Percentiles rank a stretch among this genome's conserved stretches.
Evolutionary conservation across 2,888 invertebrate species (phyloP).

Genomic region (Meiosimyza decipiens): DNA sequence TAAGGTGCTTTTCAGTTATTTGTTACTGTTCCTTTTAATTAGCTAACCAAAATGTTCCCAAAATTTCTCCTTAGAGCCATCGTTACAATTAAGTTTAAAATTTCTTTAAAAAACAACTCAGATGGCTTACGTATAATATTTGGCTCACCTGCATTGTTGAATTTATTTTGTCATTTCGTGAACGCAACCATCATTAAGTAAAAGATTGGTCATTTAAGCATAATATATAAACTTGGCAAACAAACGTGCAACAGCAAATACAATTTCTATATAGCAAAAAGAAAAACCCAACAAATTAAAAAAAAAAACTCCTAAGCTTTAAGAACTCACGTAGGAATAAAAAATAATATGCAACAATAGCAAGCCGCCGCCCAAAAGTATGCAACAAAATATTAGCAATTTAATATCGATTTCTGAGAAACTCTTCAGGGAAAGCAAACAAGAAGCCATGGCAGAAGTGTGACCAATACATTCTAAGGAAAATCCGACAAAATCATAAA

Average conservation of each 20-base stretch:
- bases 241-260: no score
- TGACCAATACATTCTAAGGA: no score
- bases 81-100: no score
- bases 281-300: background rate
- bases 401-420: constrained; percentile 32
- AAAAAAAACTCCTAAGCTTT: constrained; percentile 11
- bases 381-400: constrained; percentile 6
- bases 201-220: no score
- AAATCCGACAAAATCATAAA: no score
- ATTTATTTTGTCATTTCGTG: background rate
- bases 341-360: background rate
- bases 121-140: background rate
- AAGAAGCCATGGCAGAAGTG: background rate
- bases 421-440: background rate
- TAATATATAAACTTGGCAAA: no score
- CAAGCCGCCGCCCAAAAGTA: constrained; percentile 39
- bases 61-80: no score
- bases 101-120: no score
- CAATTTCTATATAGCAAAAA: no score
- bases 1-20: no score
- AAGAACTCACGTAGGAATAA: background rate
- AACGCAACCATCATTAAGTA: background rate
- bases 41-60: no score
- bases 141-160: background rate
- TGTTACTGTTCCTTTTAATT: no score